phyloP scores from a whole-genome alignment of 2,113 vertebrate genomes.

The Pluvianellus socialis region DNA sequence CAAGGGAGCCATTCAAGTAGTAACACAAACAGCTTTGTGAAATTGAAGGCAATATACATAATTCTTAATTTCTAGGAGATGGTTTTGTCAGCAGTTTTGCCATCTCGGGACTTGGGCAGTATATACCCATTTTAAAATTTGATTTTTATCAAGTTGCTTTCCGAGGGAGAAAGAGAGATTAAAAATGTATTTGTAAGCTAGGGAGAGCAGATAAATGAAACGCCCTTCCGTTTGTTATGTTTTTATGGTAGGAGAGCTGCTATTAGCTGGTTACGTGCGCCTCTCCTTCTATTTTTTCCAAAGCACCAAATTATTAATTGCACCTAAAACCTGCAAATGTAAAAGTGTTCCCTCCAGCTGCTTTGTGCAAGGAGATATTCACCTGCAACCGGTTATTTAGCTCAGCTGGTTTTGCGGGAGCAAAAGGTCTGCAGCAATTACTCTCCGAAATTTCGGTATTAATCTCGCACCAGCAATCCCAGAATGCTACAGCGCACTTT shows the following conservation, averaged over 20 bases:
- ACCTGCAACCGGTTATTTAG: not conserved
- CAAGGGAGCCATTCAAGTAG: conserved; percentile 67
- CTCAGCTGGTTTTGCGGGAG: not conserved
- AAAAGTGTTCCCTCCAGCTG: not conserved
- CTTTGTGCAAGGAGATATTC: not conserved
- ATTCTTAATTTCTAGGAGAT: conserved; percentile 70
- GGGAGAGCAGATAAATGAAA: not conserved
- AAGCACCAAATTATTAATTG: not conserved
- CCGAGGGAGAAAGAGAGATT: not conserved
- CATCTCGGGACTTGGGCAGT: conserved; percentile 29
- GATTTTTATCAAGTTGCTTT: conserved; percentile 8
- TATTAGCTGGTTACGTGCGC: not conserved
- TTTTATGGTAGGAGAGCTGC: not conserved
- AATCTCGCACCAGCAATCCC: not conserved
- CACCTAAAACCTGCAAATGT: not conserved
- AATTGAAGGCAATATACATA: conserved; percentile 72
- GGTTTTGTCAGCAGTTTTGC: conserved; percentile 65
- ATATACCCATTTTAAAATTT: conserved; percentile 9
- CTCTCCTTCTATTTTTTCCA: not conserved
- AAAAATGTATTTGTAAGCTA: not conserved
- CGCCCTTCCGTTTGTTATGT: not conserved
- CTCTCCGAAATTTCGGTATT: not conserved
- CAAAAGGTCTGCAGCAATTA: not conserved
- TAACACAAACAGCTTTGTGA: conserved; percentile 69
- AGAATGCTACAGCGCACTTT: conserved; percentile 73